Base-by-base conservation (phyloP, 2,888 invertebrate genomes). In the Scaeva pyrastri region DNA sequence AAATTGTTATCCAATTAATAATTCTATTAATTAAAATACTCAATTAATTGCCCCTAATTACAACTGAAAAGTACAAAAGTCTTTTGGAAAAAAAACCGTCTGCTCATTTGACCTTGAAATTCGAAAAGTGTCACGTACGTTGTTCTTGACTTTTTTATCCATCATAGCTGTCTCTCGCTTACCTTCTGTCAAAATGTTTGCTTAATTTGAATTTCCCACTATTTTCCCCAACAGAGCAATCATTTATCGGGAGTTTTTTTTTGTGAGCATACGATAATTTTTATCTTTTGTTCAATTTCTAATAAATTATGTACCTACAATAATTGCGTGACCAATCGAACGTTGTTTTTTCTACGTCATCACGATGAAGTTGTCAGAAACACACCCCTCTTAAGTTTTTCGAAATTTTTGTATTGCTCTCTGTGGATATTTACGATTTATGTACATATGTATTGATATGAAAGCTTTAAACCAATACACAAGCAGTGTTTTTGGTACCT, bases 101-200 rank as follows among this genome's bases (percentile, higher is more conserved):
- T 79, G 74, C 56, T 58, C 31, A n/a, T 78, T 78, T 74, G 68
- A 45, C 83, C 78, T 84, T 84, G 74, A 84, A 84, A 58, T 74
- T 74, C 62, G 23, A 78, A 84, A 78, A 84, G 52, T 79, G 74
- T 74, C 83, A 70, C 48, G 26, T 52, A 16, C 55, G 62, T 50
- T 62, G 21, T 19, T 21, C 23, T n/a, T 10, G 23, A 21, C 19
- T 39, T n/a, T n/a, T 31, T 12, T 26, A 26, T 52, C 52, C 26
- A 26, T 23, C 52, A 23, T 23, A 52, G n/a, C n/a, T n/a, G n/a
- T n/a, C n/a, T 52, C 52, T 23, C 6, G 5, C 56, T 23, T 48
- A 52, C 23, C 21, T 60, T 14, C 4, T 50, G 39, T 68, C 77
- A 58, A 26, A 60, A 11, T n/a, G n/a, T 66, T 31, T 21, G 45